These are phyloP conservation scores for Silurus meridionalis DNA, from an alignment of 2,113 vertebrate genomes.

Conservation along the genomic window DNA sequence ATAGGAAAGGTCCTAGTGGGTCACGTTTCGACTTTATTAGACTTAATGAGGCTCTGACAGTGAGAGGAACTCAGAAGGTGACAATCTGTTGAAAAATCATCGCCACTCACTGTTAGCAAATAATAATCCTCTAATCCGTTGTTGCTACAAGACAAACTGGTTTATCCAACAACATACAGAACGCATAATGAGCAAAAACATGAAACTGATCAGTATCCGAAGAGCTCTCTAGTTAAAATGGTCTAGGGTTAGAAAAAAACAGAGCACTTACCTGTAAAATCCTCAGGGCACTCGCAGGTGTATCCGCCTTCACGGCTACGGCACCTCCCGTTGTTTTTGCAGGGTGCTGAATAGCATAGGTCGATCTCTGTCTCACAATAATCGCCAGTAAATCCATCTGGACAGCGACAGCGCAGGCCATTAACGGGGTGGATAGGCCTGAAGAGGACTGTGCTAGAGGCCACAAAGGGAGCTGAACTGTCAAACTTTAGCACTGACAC, in stretches of 20 bases:
- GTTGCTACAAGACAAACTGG: background rate
- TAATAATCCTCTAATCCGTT: conserved; percentile 10
- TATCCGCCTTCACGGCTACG: conserved; percentile 83
- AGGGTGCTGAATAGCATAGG: conserved; percentile 85
- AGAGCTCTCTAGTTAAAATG: background rate
- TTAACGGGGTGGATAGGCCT: conserved; percentile 85
- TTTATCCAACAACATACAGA: background rate
- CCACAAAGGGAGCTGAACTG: conserved; percentile 82
- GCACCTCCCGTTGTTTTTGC: conserved; percentile 77
- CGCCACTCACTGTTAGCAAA: background rate
- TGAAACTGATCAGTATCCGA: background rate
- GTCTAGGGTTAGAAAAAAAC: background rate
- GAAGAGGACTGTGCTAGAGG: conserved; percentile 82
- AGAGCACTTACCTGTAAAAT: conserved; percentile 78
- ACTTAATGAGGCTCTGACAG: conserved; percentile 11
- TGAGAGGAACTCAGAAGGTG: background rate
- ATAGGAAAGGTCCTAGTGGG: conserved; percentile 7
- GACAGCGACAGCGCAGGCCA: conserved; percentile 83
- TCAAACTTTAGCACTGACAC: conserved; percentile 84
- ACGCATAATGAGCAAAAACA: background rate
- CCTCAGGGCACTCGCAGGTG: conserved; percentile 78
- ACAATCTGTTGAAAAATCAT: conserved; percentile 29
- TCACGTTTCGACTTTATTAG: conserved; percentile 24
- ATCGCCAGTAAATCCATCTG: conserved; percentile 81
- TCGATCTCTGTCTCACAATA: conserved; percentile 87